Evolutionary conservation across 2,113 vertebrate genomes (phyloP).

Genomic region (Poeciliopsis turrubarensis): DNA sequence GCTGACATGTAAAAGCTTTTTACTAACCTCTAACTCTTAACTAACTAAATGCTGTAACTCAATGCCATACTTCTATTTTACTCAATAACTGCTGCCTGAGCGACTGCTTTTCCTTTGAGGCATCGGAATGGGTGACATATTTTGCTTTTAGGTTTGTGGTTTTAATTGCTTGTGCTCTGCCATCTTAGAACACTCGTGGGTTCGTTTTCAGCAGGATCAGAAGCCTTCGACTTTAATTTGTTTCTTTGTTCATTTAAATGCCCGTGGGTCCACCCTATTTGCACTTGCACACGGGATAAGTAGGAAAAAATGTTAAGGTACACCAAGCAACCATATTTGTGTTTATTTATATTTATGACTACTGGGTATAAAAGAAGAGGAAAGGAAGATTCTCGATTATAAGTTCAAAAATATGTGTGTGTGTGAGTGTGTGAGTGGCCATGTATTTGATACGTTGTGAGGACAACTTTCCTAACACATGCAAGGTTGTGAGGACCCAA

Average conservation of each 20-base stretch:
- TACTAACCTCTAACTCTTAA: constrained; percentile 48
- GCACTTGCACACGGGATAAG: constrained; percentile 13
- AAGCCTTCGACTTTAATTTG: constrained; percentile 23
- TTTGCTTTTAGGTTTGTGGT: constrained; percentile 32
- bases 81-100: constrained; percentile 1
- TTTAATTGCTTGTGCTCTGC: constrained; percentile 49
- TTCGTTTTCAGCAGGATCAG: constrained; percentile 24
- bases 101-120: constrained; percentile 12
- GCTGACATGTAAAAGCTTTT: constrained; percentile 59
- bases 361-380: background rate
- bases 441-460: no score
- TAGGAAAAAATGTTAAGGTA: constrained; percentile 10
- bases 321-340: constrained; percentile 24
- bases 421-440: background rate
- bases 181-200: constrained; percentile 12
- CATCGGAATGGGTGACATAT: constrained; percentile 21
- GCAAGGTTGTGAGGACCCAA: no score
- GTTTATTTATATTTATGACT: constrained; percentile 23
- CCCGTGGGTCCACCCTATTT: constrained; percentile 24
- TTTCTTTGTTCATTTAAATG: constrained; percentile 33
- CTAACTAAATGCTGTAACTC: constrained; percentile 30
- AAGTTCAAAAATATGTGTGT: background rate
- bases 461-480: no score
- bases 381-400: background rate
- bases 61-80: constrained; percentile 18